These are phyloP conservation scores for Lepidocyrtoides sp. DNA, from an alignment of 2,888 invertebrate genomes.

Conservation along the genomic window DNA sequence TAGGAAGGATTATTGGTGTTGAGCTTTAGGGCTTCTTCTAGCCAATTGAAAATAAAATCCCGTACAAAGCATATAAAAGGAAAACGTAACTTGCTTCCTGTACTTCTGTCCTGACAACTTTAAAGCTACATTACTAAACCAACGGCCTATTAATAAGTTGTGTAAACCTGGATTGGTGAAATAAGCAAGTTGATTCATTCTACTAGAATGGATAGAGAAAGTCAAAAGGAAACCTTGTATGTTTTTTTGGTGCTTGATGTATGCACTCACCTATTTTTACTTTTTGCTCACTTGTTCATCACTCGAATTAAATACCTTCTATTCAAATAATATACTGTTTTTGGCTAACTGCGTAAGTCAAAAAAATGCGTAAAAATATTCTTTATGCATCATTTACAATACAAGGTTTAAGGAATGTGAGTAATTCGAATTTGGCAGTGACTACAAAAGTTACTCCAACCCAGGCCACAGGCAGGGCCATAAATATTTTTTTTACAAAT, in stretches of 20 bases:
- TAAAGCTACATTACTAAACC: constrained; percentile 5
- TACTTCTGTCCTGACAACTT: neutral
- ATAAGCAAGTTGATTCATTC: constrained; percentile 11
- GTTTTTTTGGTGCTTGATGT: neutral
- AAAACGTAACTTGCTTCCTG: neutral
- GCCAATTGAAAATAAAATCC: constrained; percentile 21
- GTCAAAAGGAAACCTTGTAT: neutral
- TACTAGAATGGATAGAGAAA: constrained; percentile 20
- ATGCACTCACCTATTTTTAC: neutral
- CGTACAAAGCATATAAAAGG: neutral
- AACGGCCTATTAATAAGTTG: neutral
- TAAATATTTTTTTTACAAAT: neutral
- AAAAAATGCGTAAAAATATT: too few relatives aligned
- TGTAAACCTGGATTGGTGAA: neutral
- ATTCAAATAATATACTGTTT: neutral
- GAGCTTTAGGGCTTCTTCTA: constrained; percentile 12
- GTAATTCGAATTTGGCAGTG: too few relatives aligned
- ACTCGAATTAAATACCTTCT: neutral
- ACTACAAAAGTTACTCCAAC: too few relatives aligned
- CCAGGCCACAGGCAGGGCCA: too few relatives aligned
- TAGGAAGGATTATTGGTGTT: neutral
- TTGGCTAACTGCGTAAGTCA: neutral
- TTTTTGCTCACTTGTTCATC: neutral
- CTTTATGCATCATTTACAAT: too few relatives aligned
- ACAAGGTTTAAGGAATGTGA: neutral